Percentiles rank a stretch among this genome's conserved stretches.
These are phyloP conservation scores for Rotaria magnacalcarata DNA, from an alignment of 2,888 invertebrate genomes.

Conservation along the genomic window DNA sequence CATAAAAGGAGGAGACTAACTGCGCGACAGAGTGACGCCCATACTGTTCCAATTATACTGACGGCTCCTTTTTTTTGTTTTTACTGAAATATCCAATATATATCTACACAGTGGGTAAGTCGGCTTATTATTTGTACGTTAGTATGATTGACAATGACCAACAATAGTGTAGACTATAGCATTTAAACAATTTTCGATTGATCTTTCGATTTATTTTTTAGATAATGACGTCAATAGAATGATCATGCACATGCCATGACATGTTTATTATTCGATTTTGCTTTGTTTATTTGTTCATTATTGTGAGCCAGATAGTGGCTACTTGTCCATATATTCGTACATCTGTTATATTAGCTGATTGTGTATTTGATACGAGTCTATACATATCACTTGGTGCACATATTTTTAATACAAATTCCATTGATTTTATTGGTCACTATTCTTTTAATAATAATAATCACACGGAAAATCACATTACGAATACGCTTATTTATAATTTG, in stretches of 20 bases:
- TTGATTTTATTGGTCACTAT: slow-evolving; percentile 11
- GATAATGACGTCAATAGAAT: background rate
- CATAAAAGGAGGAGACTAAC: background rate
- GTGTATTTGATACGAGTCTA: slow-evolving; percentile 9
- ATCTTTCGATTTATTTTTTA: background rate
- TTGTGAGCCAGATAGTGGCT: background rate
- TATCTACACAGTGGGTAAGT: background rate
- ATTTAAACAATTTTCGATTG: background rate
- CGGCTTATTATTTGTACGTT: background rate
- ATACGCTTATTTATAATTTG: slow-evolving; percentile 23
- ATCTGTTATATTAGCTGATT: slow-evolving; percentile 20
- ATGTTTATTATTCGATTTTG: background rate
- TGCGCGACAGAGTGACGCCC: background rate
- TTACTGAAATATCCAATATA: background rate
- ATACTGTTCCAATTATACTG: background rate
- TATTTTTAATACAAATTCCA: slow-evolving; percentile 9
- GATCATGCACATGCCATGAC: background rate
- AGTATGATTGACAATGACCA: background rate
- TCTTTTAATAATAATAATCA: background rate
- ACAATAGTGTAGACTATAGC: background rate
- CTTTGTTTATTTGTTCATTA: background rate
- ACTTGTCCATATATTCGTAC: slow-evolving; percentile 35
- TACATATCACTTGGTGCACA: slow-evolving; percentile 26
- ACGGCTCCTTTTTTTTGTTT: background rate
- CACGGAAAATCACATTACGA: background rate